Percentiles rank a stretch among this genome's conserved stretches.
Conservation (phyloP, 2,113 vertebrate species). For the Hippopotamus amphibius region DNA sequence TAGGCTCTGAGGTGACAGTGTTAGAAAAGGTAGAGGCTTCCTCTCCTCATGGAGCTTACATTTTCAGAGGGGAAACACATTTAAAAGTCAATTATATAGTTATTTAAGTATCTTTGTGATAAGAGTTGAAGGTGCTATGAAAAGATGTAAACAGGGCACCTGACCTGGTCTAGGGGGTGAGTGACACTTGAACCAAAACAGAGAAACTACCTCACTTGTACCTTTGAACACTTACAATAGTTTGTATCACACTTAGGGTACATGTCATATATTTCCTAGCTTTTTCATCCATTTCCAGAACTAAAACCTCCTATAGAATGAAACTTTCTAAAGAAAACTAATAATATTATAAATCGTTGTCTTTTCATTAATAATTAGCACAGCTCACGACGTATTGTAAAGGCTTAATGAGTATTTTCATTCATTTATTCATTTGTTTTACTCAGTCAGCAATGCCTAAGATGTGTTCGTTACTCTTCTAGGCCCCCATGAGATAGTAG, state of each 20-base stretch:
- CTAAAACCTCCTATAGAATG: background rate
- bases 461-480: background rate
- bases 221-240: background rate
- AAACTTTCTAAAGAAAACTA: background rate
- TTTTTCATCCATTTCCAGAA: background rate
- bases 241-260: background rate
- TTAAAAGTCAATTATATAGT: background rate
- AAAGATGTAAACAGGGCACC: background rate
- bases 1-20: background rate
- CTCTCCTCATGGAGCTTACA: background rate
- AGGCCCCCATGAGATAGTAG: background rate
- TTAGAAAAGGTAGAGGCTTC: background rate
- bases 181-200: background rate
- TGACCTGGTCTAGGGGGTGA: background rate
- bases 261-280: background rate
- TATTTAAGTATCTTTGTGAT: background rate
- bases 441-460: background rate
- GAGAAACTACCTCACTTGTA: background rate
- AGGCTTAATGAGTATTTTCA: background rate
- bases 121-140: background rate
- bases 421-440: background rate
- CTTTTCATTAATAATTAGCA: slow-evolving; percentile 8
- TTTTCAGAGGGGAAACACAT: background rate
- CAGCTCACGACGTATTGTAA: background rate
- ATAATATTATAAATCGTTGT: background rate